Percentiles rank a stretch among this genome's conserved stretches.
Conservation (phyloP, 2,113 vertebrate species). For the Aix galericulata region DNA sequence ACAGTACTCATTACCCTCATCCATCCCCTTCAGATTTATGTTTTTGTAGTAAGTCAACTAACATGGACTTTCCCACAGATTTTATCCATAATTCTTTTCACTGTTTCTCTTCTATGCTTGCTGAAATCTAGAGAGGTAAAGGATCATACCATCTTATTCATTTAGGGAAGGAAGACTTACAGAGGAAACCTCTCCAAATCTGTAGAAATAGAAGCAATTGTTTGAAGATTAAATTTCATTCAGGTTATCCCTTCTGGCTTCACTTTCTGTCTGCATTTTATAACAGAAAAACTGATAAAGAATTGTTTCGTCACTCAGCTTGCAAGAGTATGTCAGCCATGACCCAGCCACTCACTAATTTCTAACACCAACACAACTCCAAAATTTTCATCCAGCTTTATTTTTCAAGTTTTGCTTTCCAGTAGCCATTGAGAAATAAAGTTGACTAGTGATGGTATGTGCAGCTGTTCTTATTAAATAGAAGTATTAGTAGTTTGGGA, state of each 20-base stretch:
- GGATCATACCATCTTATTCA: neutral
- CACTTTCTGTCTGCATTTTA: neutral
- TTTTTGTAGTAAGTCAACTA: neutral
- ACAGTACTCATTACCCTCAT: accelerated
- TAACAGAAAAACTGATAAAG: neutral
- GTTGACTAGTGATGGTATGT: neutral
- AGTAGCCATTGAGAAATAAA: neutral
- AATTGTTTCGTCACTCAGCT: neutral
- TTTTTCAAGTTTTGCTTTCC: neutral
- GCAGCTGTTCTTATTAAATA: neutral
- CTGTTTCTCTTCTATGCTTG: neutral
- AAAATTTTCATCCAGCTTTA: neutral
- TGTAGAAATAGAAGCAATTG: neutral
- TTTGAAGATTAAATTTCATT: neutral
- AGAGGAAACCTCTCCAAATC: neutral
- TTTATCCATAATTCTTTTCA: neutral
- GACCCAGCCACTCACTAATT: neutral
- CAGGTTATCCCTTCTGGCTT: neutral
- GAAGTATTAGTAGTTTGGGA: neutral
- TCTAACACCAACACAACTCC: neutral
- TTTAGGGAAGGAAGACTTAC: neutral
- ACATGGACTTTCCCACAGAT: neutral
- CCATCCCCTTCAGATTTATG: neutral
- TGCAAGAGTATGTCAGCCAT: neutral
- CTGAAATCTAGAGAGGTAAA: neutral